Percentiles rank a stretch among this genome's conserved stretches.
These are phyloP conservation scores for Acropora tenuis DNA, from an alignment of 64 coral and sea anemone genomes.

Conservation along the genomic window DNA sequence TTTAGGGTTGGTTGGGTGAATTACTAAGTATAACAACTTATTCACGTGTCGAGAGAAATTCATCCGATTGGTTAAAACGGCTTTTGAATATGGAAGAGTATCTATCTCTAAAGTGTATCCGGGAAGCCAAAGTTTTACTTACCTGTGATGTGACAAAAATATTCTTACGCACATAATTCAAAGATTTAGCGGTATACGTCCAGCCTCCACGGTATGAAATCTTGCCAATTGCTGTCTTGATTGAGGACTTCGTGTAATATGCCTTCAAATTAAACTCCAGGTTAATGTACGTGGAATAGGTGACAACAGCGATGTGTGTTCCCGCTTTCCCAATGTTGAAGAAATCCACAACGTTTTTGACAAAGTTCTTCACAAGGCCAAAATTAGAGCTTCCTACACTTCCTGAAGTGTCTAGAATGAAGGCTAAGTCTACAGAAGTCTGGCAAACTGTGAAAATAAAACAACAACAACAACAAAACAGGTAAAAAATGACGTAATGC, in stretches of 20 bases:
- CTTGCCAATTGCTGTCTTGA: slow-evolving; percentile 65
- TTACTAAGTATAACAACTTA: too few relatives aligned
- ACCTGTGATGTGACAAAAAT: slow-evolving; percentile 45
- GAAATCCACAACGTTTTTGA: slow-evolving; percentile 91
- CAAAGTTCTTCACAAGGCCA: slow-evolving; percentile 80
- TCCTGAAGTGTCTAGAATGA: slow-evolving; percentile 88
- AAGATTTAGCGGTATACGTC: slow-evolving; percentile 84
- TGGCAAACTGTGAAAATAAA: slow-evolving; percentile 84
- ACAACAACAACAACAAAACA: background rate
- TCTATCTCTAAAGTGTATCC: background rate
- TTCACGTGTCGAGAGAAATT: too few relatives aligned
- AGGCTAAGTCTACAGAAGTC: slow-evolving; percentile 83
- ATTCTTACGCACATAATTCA: slow-evolving; percentile 46
- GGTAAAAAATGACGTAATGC: background rate
- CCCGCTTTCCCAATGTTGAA: slow-evolving; percentile 89
- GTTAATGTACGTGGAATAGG: slow-evolving; percentile 45
- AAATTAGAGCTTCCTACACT: slow-evolving; percentile 80
- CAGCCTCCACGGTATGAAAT: slow-evolving; percentile 68
- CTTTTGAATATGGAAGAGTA: too few relatives aligned
- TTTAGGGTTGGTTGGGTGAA: too few relatives aligned
- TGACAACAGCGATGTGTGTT: slow-evolving; percentile 79
- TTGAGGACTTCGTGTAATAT: slow-evolving; percentile 67
- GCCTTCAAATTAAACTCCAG: slow-evolving; percentile 73
- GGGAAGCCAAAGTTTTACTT: background rate
- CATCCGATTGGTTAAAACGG: too few relatives aligned